Evolutionary conservation across 2,113 vertebrate genomes (phyloP).

Genomic region (Micronycteris hirsuta): DNA sequence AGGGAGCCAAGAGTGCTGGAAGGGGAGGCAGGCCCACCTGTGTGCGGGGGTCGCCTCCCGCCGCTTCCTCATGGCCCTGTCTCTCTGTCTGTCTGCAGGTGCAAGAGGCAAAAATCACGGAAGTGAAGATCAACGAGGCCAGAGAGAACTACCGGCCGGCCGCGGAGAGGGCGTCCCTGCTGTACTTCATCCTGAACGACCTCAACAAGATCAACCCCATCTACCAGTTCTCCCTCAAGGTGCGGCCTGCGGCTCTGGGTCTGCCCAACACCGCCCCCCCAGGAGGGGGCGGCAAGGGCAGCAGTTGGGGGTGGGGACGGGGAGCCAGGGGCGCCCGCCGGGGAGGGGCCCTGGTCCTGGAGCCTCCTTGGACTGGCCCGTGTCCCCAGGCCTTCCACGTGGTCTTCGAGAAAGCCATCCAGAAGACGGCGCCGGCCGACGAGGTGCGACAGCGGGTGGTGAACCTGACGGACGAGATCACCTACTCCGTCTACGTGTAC

Average conservation of each 20-base stretch:
- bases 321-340: accelerated
- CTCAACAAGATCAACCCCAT: slow-evolving; percentile 85
- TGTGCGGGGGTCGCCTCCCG: accelerated
- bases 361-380: accelerated
- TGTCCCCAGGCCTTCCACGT: slow-evolving; percentile 75
- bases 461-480: slow-evolving; percentile 84
- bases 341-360: too few species aligned
- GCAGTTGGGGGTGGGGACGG: accelerated
- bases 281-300: not conserved
- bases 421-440: slow-evolving; percentile 17
- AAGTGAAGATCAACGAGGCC: slow-evolving; percentile 77
- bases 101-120: slow-evolving; percentile 80
- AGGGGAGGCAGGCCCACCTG: too few species aligned
- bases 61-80: too few species aligned
- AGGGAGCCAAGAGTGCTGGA: not conserved
- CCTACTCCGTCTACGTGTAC: slow-evolving; percentile 80
- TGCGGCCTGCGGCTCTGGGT: too few species aligned
- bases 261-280: too few species aligned
- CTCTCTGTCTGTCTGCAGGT: slow-evolving; percentile 72
- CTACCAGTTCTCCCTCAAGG: slow-evolving; percentile 87
- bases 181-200: slow-evolving; percentile 85
- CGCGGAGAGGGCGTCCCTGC: slow-evolving; percentile 75
- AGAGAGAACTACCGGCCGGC: slow-evolving; percentile 81
- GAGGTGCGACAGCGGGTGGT: slow-evolving; percentile 76
- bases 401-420: slow-evolving; percentile 84